Conservation (phyloP, 2,888 invertebrate species). For the Hanleya hanleyi region DNA sequence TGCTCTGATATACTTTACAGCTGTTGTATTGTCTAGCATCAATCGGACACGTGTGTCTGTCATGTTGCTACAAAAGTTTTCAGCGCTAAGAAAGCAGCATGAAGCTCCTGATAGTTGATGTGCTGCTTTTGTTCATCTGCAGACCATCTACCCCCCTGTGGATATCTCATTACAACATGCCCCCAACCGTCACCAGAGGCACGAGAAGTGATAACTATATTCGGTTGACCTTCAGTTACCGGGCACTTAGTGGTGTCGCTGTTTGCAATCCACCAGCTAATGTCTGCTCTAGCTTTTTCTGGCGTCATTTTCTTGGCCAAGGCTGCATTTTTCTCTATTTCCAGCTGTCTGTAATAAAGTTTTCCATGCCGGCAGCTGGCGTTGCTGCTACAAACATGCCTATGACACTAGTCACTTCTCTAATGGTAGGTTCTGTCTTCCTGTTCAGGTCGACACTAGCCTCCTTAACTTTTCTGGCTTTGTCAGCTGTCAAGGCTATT, state of each 20-base stretch:
- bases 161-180: background rate
- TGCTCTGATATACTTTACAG: background rate
- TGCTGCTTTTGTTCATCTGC: background rate
- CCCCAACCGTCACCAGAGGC: background rate
- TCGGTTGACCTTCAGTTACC: background rate
- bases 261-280: background rate
- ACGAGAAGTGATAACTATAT: background rate
- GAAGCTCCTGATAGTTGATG: background rate
- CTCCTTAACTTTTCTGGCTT: background rate
- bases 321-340: background rate
- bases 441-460: background rate
- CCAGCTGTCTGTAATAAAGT: background rate
- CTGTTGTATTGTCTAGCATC: background rate
- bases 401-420: background rate
- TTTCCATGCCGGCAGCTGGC: background rate
- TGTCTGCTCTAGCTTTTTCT: background rate
- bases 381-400: background rate
- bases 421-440: background rate
- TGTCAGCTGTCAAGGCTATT: background rate
- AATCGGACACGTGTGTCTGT: background rate
- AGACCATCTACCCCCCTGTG: background rate
- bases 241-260: background rate
- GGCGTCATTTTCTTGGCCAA: background rate
- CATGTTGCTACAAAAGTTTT: background rate
- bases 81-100: background rate